These are phyloP conservation scores for Rotaria socialis DNA, from an alignment of 2,888 invertebrate species.

Conservation along the genomic window DNA sequence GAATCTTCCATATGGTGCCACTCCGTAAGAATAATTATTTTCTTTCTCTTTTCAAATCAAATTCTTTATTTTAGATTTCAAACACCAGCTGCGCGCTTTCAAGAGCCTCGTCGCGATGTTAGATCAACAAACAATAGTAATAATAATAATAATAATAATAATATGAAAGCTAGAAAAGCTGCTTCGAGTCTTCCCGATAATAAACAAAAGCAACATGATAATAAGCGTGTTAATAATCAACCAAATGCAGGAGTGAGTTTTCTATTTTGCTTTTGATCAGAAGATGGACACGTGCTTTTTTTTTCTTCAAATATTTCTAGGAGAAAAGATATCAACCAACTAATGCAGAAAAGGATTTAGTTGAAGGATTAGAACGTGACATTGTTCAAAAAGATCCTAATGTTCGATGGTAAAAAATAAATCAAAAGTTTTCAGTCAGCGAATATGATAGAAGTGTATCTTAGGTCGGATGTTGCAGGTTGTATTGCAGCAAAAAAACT, in stretches of 20 bases:
- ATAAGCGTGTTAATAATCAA: slow-evolving; percentile 15
- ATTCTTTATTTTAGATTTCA: background rate
- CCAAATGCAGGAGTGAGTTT: background rate
- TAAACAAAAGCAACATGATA: slow-evolving; percentile 14
- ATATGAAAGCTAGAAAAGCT: background rate
- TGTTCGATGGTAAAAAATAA: slow-evolving; percentile 79
- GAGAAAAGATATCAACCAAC: slow-evolving; percentile 76
- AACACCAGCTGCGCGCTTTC: background rate
- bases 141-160: background rate
- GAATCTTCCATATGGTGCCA: background rate
- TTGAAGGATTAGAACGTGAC: slow-evolving; percentile 87
- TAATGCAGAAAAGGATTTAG: slow-evolving; percentile 80
- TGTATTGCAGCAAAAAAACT: slow-evolving; percentile 65
- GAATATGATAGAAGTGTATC: slow-evolving; percentile 24
- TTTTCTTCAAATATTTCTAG: slow-evolving; percentile 31
- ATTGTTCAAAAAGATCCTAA: slow-evolving; percentile 94
- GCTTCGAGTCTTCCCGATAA: background rate
- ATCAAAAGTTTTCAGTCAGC: background rate
- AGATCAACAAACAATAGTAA: background rate
- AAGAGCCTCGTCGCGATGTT: background rate
- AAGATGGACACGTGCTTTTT: too few relatives aligned
- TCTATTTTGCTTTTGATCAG: too few relatives aligned
- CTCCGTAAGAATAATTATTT: background rate
- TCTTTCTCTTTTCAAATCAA: too few relatives aligned
- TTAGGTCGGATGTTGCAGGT: slow-evolving; percentile 59